Evolutionary conservation across 2,888 invertebrate species (phyloP).

Genomic region (Hypomecis punctinalis): DNA sequence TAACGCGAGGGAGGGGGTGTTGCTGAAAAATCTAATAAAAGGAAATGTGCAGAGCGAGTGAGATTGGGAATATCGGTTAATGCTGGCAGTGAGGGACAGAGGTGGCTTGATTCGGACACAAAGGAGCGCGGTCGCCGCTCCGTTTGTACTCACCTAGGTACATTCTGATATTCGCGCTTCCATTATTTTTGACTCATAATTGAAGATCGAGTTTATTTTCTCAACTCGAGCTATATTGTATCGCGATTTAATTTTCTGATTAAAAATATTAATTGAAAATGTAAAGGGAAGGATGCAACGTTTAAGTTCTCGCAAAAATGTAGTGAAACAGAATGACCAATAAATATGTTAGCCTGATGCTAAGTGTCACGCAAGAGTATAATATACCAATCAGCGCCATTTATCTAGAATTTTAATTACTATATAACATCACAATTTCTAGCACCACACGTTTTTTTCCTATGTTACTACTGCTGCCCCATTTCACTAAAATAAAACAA

Average conservation of each 20-base stretch:
- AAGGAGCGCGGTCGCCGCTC: conserved; percentile 18
- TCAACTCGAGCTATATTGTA: conserved; percentile 29
- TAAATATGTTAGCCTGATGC: too few species aligned
- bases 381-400: too few species aligned
- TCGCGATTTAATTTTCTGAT: conserved; percentile 34
- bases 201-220: conserved; percentile 28
- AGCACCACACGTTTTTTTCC: too few species aligned
- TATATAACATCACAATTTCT: too few species aligned
- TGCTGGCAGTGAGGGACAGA: conserved; percentile 40
- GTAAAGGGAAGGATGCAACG: conserved; percentile 2
- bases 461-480: background rate
- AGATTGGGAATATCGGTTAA: conserved; percentile 70
- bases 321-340: too few species aligned
- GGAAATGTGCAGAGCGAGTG: conserved; percentile 54
- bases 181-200: conserved; percentile 28
- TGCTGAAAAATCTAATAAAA: conserved; percentile 73
- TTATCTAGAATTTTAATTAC: too few species aligned
- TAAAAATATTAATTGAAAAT: conserved; percentile 21
- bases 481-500: background rate
- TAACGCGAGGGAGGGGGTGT: conserved; percentile 55
- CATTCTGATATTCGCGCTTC: conserved; percentile 20
- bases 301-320: background rate
- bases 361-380: too few species aligned
- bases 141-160: background rate
- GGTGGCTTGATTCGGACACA: conserved; percentile 41